A percentile compares a stretch with the other conserved stretches of the same genome.
phyloP scores from a whole-genome alignment of 1,140 invertebrate species.

The Eriosoma lanigerum region DNA sequence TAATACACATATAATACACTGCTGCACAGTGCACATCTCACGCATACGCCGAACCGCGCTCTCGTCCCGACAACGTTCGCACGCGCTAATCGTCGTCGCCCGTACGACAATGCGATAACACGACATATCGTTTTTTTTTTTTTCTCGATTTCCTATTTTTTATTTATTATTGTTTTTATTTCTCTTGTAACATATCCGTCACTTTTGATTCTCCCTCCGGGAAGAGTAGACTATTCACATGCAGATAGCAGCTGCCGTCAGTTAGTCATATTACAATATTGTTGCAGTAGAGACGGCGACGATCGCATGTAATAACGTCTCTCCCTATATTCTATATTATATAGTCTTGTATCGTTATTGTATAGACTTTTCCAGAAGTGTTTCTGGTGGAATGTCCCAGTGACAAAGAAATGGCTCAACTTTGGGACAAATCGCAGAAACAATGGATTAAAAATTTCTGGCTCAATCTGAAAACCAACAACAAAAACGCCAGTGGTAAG shows the following conservation, averaged over 20 bases:
- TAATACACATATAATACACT: neutral
- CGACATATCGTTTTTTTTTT: neutral
- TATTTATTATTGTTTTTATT: too few relatives aligned
- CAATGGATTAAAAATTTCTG: constrained; percentile 58
- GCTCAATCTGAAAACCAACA: constrained; percentile 53
- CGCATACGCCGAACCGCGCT: neutral
- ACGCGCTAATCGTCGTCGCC: neutral
- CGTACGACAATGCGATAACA: neutral
- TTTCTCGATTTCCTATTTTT: constrained; percentile 10
- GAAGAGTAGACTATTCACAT: too few relatives aligned
- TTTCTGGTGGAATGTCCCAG: constrained; percentile 5
- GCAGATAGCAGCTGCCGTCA: neutral
- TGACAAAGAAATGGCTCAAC: constrained; percentile 54
- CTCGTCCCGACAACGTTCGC: neutral
- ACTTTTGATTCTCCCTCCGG: too few relatives aligned
- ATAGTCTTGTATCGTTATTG: neutral
- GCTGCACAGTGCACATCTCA: neutral
- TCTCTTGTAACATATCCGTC: too few relatives aligned
- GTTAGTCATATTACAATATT: neutral
- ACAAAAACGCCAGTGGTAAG: constrained; percentile 35
- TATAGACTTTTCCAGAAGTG: neutral
- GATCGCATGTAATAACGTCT: too few relatives aligned
- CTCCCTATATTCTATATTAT: too few relatives aligned
- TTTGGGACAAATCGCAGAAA: constrained; percentile 56
- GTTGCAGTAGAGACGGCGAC: neutral